These are phyloP conservation scores for Aramus guarauna DNA, from an alignment of 2,113 vertebrate genomes.

Conservation along the genomic window DNA sequence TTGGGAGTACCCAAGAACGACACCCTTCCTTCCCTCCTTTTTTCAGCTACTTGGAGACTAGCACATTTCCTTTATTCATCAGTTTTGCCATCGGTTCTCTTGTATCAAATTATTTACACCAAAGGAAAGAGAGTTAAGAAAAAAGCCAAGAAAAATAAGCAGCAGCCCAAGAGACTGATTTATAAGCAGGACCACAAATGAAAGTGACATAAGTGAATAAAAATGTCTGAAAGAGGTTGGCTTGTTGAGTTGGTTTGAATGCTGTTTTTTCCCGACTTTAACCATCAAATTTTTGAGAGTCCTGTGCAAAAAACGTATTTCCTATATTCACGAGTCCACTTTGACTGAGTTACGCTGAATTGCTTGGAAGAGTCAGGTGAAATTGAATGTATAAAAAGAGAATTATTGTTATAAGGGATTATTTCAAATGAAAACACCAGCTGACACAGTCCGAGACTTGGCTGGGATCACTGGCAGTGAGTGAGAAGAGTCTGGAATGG, in stretches of 20 bases:
- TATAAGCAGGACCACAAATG: background rate
- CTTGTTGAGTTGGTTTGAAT: background rate
- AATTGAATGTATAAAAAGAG: background rate
- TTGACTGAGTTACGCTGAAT: background rate
- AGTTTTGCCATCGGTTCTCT: constrained; percentile 8
- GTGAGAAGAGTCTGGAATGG: background rate
- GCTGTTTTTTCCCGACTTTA: background rate
- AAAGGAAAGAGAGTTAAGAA: constrained; percentile 20
- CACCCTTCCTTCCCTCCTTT: constrained; percentile 57
- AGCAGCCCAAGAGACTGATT: constrained; percentile 10
- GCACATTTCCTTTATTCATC: constrained; percentile 39
- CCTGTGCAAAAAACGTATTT: background rate
- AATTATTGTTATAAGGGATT: background rate
- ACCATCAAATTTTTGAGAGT: background rate
- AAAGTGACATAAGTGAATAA: constrained; percentile 21
- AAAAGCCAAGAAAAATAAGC: constrained; percentile 49
- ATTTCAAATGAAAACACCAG: background rate
- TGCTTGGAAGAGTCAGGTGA: background rate
- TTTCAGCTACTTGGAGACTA: background rate
- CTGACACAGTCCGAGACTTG: background rate
- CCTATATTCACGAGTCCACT: background rate
- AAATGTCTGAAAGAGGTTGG: background rate
- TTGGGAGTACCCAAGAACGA: constrained; percentile 4
- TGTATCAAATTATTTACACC: background rate
- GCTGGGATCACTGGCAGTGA: background rate